phyloP scores from a whole-genome alignment of 2,888 invertebrate species.

The Protodeltote pygarga region DNA sequence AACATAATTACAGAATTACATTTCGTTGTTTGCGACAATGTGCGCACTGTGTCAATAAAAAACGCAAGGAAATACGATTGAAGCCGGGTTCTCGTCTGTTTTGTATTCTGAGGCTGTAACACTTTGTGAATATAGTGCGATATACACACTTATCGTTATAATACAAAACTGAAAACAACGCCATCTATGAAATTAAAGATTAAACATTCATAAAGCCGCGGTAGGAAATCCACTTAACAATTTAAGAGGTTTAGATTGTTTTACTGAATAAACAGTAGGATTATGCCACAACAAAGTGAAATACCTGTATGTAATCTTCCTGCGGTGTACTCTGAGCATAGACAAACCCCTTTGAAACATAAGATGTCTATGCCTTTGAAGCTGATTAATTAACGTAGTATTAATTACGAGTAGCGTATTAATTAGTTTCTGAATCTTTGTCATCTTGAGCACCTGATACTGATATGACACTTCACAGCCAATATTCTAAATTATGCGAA shows the following conservation, averaged over 20 bases:
- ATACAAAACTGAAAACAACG: slow-evolving; percentile 1
- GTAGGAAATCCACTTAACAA: slow-evolving; percentile 1
- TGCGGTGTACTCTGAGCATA: not conserved
- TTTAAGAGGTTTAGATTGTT: slow-evolving; percentile 13
- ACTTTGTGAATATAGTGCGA: too few relatives aligned
- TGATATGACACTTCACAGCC: too few relatives aligned
- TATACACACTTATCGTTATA: too few relatives aligned
- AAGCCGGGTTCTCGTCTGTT: too few relatives aligned
- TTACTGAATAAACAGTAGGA: slow-evolving; percentile 8
- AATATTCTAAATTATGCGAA: too few relatives aligned
- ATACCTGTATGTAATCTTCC: slow-evolving; percentile 1
- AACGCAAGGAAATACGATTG: too few relatives aligned
- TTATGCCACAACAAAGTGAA: slow-evolving; percentile 7
- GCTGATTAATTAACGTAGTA: slow-evolving; percentile 19
- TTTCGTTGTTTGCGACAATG: too few relatives aligned
- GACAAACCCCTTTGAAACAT: slow-evolving; percentile 17
- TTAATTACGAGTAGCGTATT: slow-evolving; percentile 6
- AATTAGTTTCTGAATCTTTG: slow-evolving; percentile 18
- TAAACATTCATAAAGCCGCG: slow-evolving; percentile 9
- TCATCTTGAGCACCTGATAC: too few relatives aligned
- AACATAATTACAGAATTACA: too few relatives aligned
- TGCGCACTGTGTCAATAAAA: too few relatives aligned
- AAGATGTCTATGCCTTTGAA: slow-evolving; percentile 10
- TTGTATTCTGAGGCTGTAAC: too few relatives aligned
- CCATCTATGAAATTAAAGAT: slow-evolving; percentile 10